phyloP scores from a whole-genome alignment of 2,797 vertebrate species.

The Lagorchestes hirsutus region DNA sequence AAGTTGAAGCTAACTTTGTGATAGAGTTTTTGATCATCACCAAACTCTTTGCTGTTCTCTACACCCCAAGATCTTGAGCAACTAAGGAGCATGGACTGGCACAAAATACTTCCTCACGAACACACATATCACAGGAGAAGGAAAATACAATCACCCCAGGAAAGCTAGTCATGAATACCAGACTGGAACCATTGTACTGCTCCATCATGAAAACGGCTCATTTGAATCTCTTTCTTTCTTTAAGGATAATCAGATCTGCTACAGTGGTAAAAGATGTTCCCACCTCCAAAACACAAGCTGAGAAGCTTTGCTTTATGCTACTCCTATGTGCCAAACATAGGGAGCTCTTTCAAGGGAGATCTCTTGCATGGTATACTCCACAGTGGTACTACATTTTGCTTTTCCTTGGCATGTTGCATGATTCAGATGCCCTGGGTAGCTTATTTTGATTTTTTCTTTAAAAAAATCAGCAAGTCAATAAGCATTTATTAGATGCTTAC shows the following conservation, averaged over 20 bases:
- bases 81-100: background rate
- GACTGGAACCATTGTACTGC: background rate
- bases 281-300: background rate
- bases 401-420: background rate
- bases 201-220: background rate
- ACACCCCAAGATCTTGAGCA: background rate
- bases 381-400: background rate
- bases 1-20: background rate
- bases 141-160: background rate
- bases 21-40: background rate
- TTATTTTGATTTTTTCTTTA: background rate
- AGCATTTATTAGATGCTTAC: background rate
- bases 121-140: background rate
- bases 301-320: background rate
- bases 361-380: background rate
- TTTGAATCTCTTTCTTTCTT: background rate
- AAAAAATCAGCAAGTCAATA: background rate
- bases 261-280: background rate
- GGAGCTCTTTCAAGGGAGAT: background rate
- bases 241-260: background rate
- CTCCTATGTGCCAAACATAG: background rate
- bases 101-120: background rate
- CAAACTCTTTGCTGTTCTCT: background rate
- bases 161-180: background rate
- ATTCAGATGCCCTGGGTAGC: background rate